Conservation (phyloP, 2,888 invertebrate species). For the Sympetrum striolatum region DNA sequence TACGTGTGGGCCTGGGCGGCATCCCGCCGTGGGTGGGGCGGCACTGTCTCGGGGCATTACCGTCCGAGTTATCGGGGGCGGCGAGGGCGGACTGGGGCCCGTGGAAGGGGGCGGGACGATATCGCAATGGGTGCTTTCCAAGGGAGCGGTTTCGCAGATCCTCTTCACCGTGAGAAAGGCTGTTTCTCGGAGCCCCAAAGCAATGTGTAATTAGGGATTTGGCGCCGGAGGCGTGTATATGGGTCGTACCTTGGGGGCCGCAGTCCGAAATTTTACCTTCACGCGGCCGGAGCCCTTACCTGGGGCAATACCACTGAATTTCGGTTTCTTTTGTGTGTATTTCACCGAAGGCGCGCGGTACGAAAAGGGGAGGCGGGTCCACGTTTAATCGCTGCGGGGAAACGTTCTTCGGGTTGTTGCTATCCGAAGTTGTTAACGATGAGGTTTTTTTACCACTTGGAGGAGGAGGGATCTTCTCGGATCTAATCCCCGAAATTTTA, state of each 20-base stretch:
- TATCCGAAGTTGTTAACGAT: no score
- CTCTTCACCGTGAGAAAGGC: slow-evolving; percentile 5
- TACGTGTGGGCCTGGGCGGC: neutral
- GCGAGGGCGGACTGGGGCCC: neutral
- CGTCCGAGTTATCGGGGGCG: neutral
- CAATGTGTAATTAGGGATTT: slow-evolving; percentile 22
- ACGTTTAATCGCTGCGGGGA: neutral
- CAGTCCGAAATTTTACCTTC: neutral
- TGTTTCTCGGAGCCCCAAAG: neutral
- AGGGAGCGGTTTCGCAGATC: neutral
- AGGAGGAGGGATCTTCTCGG: no score
- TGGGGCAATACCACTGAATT: neutral
- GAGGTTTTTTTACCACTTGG: no score
- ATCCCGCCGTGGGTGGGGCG: neutral
- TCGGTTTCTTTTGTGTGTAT: neutral
- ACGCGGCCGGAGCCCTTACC: neutral
- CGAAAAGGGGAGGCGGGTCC: neutral
- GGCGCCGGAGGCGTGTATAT: slow-evolving; percentile 41
- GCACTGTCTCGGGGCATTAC: neutral
- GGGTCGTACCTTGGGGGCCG: slow-evolving; percentile 29
- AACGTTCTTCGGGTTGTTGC: no score
- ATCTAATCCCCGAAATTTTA: no score
- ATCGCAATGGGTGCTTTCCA: neutral
- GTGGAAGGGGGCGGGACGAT: neutral
- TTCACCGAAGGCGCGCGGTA: neutral